These are phyloP conservation scores for Copsychus sechellarum DNA, from an alignment of 2,113 vertebrate species.

Conservation along the genomic window DNA sequence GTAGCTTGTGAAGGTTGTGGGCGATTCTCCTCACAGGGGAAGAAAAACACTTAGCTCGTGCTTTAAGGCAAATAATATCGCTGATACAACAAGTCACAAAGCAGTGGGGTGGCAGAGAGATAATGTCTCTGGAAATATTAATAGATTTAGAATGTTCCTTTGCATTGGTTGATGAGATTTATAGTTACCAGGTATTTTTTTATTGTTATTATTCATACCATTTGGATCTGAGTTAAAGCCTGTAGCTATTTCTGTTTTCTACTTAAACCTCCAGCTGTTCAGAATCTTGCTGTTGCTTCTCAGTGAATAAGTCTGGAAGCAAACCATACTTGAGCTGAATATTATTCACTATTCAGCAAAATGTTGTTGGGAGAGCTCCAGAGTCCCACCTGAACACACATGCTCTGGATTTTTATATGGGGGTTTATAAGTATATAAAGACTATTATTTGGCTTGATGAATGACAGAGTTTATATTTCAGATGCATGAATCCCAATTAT, in stretches of 20 bases:
- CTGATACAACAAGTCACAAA: constrained; percentile 82
- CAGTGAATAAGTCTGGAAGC: constrained; percentile 67
- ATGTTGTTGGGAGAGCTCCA: constrained; percentile 62
- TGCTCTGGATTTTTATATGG: background rate
- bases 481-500: background rate
- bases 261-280: constrained; percentile 83
- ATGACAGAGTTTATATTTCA: constrained; percentile 19
- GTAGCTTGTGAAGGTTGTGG: constrained; percentile 78
- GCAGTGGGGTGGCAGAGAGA: constrained; percentile 80
- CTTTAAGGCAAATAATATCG: constrained; percentile 84
- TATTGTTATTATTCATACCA: constrained; percentile 76
- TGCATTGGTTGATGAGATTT: constrained; percentile 80
- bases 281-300: constrained; percentile 65
- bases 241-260: constrained; percentile 78
- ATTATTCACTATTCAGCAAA: constrained; percentile 77
- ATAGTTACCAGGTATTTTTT: constrained; percentile 80
- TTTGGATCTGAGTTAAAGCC: constrained; percentile 76
- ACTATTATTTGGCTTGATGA: constrained; percentile 35
- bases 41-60: constrained; percentile 83
- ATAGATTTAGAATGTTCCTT: constrained; percentile 85
- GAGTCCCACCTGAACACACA: constrained; percentile 52
- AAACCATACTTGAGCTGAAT: constrained; percentile 71
- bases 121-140: constrained; percentile 83
- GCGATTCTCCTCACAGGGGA: constrained; percentile 77
- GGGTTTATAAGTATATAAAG: constrained; percentile 21